Evolutionary conservation across 1,140 invertebrate genomes (phyloP).

Genomic region (Mamestra configurata): DNA sequence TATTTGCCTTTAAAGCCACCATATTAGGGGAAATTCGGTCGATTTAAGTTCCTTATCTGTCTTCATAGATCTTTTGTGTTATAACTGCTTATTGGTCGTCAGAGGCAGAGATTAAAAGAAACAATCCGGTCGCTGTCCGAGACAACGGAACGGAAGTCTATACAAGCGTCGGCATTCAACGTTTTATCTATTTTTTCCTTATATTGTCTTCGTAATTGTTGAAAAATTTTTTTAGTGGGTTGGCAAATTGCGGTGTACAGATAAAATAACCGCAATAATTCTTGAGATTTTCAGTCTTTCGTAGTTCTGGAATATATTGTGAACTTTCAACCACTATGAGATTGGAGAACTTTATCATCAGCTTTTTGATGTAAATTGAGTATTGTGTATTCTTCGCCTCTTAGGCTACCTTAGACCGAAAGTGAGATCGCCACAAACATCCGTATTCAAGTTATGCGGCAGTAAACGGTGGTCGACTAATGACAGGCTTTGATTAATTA

Average conservation of each 20-base stretch:
- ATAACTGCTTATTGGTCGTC: neutral
- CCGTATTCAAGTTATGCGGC: neutral
- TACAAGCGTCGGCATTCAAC: conserved; percentile 69
- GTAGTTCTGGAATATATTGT: no score
- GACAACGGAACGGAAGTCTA: conserved; percentile 79
- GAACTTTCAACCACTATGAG: no score
- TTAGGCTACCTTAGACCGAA: no score
- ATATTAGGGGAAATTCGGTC: no score
- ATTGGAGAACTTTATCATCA: no score
- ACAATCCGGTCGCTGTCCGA: conserved; percentile 73
- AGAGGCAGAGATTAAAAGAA: conserved; percentile 77
- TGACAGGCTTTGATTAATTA: neutral
- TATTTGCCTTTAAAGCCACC: no score
- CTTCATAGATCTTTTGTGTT: neutral
- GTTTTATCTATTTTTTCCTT: conserved; percentile 57
- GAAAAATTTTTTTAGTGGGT: neutral
- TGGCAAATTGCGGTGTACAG: neutral
- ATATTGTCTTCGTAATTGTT: conserved; percentile 15
- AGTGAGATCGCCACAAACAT: no score
- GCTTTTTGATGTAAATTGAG: no score
- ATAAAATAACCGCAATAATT: neutral
- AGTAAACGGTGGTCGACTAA: neutral
- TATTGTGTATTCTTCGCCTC: no score
- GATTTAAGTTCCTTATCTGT: no score
- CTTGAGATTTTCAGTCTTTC: neutral